Evolutionary conservation across 2,797 vertebrate genomes (phyloP).

Genomic region (Sebastes trivittatus): DNA sequence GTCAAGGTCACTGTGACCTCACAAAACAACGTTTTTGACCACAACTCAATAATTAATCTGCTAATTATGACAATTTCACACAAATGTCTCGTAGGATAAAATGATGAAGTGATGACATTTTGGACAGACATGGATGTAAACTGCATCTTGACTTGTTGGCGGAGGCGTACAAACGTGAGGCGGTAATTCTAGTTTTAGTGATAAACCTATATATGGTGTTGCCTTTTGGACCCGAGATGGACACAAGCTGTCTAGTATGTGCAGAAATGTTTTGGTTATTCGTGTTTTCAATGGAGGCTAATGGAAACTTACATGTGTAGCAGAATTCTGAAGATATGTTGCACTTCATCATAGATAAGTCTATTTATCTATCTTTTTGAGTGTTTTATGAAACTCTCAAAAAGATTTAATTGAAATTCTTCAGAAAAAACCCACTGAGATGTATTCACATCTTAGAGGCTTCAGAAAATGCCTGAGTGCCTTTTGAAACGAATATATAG

Average conservation of each 20-base stretch:
- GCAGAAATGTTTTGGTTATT: no score
- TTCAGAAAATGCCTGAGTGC: slow-evolving; percentile 34
- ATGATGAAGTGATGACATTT: neutral
- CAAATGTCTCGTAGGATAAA: neutral
- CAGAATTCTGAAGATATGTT: neutral
- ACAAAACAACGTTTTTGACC: no score
- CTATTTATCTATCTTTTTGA: neutral
- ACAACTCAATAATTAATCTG: no score
- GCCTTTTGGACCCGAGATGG: no score
- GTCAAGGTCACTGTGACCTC: neutral
- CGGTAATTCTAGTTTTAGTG: no score
- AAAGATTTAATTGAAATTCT: neutral
- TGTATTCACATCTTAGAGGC: neutral
- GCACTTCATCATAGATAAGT: neutral
- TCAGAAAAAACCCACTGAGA: neutral
- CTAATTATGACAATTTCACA: neutral
- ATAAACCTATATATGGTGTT: no score
- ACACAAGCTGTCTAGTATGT: no score
- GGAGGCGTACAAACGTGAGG: no score
- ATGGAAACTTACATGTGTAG: neutral
- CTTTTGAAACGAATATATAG: slow-evolving; percentile 14
- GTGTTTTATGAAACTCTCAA: neutral
- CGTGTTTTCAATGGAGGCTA: neutral
- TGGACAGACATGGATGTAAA: neutral
- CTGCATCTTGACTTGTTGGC: neutral